Evolutionary conservation across 2,113 vertebrate species (phyloP).

Genomic region (Ascaphus truei): DNA sequence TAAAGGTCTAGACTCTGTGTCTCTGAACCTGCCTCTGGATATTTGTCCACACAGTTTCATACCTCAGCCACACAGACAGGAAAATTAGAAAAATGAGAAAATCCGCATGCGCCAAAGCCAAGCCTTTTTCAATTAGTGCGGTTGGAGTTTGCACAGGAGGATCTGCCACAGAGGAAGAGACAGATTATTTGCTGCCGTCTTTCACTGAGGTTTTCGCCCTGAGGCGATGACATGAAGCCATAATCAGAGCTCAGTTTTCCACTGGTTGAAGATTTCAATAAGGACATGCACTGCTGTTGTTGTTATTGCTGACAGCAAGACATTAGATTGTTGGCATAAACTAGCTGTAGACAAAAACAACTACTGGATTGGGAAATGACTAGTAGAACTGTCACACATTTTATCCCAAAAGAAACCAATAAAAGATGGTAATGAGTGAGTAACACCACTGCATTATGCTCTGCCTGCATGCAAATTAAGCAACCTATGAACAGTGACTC

Average conservation of each 20-base stretch:
- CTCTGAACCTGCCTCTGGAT: conserved; percentile 52
- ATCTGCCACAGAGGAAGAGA: conserved; percentile 13
- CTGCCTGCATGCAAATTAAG: neutral
- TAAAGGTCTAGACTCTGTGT: conserved; percentile 55
- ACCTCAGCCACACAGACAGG: conserved; percentile 43
- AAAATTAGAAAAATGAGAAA: conserved; percentile 41
- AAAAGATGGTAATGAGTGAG: neutral
- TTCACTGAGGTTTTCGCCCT: conserved; percentile 23
- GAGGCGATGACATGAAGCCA: conserved; percentile 23
- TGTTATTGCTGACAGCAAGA: conserved; percentile 21
- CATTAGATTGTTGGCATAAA: neutral
- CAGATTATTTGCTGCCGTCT: conserved; percentile 44
- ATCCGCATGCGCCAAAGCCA: conserved; percentile 17
- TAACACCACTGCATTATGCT: neutral
- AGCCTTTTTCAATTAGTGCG: conserved; percentile 9
- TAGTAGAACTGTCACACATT: neutral
- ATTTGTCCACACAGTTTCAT: conserved; percentile 48
- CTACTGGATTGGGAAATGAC: neutral
- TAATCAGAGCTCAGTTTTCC: conserved; percentile 39
- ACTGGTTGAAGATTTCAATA: conserved; percentile 18
- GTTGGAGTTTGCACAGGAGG: conserved; percentile 23
- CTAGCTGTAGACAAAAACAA: conserved; percentile 7
- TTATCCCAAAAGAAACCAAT: neutral
- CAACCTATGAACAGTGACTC: neutral
- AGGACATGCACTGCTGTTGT: neutral